Evolutionary conservation across 2,113 vertebrate species (phyloP).

Genomic region (Dolichallabes microphthalmus): DNA sequence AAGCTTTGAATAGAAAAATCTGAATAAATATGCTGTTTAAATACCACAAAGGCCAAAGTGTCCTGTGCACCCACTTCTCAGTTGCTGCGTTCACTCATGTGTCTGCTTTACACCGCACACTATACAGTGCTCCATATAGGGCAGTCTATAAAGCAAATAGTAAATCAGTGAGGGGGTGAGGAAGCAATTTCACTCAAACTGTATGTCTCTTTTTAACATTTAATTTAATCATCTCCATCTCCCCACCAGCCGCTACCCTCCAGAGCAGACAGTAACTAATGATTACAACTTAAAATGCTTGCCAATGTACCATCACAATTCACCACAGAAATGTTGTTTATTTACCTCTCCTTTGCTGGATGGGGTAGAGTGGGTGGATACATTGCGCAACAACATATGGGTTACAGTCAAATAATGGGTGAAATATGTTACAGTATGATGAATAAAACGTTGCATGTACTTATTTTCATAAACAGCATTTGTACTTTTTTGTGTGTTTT

Average conservation of each 20-base stretch:
- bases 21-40: not conserved
- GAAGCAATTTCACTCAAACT: not conserved
- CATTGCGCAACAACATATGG: constrained; percentile 3
- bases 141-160: not conserved
- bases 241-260: not conserved
- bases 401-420: not conserved
- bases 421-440: not conserved
- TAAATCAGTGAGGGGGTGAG: not conserved
- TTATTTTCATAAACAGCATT: not conserved
- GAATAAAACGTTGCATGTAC: not conserved
- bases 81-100: not conserved
- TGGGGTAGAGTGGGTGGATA: not conserved
- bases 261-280: constrained; percentile 10
- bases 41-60: not conserved
- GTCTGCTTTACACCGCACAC: not conserved
- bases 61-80: not conserved
- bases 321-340: constrained; percentile 1
- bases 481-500: not conserved
- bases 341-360: not conserved
- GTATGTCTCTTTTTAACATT: not conserved
- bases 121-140: not conserved
- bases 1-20: too few relatives aligned
- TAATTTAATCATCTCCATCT: not conserved
- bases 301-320: constrained; percentile 29
- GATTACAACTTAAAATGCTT: constrained; percentile 5